These are phyloP conservation scores for Phoxinus dragarum DNA, from an alignment of 2,797 vertebrate genomes.

Conservation along the genomic window DNA sequence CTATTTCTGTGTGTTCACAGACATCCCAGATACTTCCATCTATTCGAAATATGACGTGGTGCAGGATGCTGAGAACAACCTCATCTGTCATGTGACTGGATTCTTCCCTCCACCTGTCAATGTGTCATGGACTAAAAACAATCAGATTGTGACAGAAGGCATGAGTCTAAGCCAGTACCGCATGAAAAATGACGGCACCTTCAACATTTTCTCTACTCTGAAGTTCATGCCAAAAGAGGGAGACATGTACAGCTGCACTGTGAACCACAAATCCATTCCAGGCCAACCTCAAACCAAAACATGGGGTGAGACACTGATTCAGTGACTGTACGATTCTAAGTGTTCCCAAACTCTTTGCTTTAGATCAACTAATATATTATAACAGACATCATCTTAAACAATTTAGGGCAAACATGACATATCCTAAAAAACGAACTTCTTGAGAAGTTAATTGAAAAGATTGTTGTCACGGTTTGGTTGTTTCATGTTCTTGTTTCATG, in stretches of 20 bases:
- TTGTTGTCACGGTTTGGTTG: background rate
- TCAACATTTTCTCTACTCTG: conserved; percentile 77
- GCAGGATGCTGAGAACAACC: conserved; percentile 71
- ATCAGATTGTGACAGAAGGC: conserved; percentile 42
- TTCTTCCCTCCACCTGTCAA: conserved; percentile 77
- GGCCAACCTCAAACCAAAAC: conserved; percentile 59
- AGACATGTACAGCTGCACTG: conserved; percentile 79
- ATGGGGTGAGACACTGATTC: conserved; percentile 75
- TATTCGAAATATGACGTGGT: conserved; percentile 68
- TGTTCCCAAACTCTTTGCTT: background rate
- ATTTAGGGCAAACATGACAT: background rate
- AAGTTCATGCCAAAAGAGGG: conserved; percentile 72
- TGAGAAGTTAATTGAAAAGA: background rate
- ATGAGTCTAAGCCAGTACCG: conserved; percentile 62
- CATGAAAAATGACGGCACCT: conserved; percentile 63
- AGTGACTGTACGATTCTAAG: background rate
- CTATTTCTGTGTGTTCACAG: conserved; percentile 44
- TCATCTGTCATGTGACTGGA: conserved; percentile 77
- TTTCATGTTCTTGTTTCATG: no score
- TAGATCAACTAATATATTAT: background rate
- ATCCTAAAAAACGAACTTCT: no score
- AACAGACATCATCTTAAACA: background rate
- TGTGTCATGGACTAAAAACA: conserved; percentile 75
- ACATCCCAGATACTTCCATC: conserved; percentile 59
- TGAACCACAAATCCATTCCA: conserved; percentile 69